Evolutionary conservation across 2,888 invertebrate genomes (phyloP).

Genomic region (Eurytoma adleriae): DNA sequence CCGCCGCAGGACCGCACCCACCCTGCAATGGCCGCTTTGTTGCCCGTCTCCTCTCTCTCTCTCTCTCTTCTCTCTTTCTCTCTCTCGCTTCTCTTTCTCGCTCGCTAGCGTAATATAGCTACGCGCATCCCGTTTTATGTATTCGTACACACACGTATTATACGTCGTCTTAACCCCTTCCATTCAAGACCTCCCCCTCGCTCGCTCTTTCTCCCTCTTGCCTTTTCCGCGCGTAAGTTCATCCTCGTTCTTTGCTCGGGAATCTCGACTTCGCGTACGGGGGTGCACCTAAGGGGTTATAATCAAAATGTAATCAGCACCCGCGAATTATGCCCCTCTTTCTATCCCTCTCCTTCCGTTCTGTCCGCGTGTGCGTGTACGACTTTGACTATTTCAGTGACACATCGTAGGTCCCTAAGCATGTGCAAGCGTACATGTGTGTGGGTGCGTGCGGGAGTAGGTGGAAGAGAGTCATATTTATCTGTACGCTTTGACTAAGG

Average conservation of each 20-base stretch:
- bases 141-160: background rate
- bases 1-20: conserved; percentile 74
- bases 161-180: conserved; percentile 19
- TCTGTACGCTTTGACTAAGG: conserved; percentile 1
- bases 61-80: conserved; percentile 57
- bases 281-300: too few species aligned
- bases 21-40: conserved; percentile 76
- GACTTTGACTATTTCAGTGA: background rate
- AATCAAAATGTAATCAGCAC: too few species aligned
- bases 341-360: background rate
- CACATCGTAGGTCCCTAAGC: background rate
- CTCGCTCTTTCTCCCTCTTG: conserved; percentile 8
- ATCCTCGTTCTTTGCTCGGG: background rate
- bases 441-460: background rate
- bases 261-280: too few species aligned
- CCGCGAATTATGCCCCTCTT: background rate
- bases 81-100: conserved; percentile 50
- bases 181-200: conserved; percentile 22
- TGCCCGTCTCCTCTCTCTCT: conserved; percentile 59
- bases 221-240: background rate
- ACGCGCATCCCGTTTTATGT: conserved; percentile 37
- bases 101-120: too few species aligned
- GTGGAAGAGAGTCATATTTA: background rate
- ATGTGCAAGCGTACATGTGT: background rate
- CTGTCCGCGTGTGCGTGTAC: background rate